These are phyloP conservation scores for Aspidoscelis tigris DNA, from an alignment of 2,113 vertebrate genomes.

Conservation along the genomic window DNA sequence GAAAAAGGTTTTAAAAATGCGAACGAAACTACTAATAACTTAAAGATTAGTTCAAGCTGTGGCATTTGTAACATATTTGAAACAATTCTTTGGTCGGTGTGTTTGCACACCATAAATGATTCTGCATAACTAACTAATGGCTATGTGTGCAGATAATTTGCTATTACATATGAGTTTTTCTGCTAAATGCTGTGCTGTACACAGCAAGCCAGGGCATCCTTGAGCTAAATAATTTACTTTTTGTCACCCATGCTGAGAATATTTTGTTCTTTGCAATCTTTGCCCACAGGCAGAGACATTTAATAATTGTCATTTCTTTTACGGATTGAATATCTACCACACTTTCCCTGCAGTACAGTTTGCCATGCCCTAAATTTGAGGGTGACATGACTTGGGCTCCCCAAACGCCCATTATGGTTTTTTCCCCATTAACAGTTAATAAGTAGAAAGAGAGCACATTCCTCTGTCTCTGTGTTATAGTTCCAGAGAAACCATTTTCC, in stretches of 20 bases:
- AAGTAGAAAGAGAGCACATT: conserved; percentile 15
- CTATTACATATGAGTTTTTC: not conserved
- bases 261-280: conserved; percentile 46
- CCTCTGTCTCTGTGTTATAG: not conserved
- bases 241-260: conserved; percentile 41
- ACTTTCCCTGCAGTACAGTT: conserved; percentile 38
- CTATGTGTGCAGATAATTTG: conserved; percentile 41
- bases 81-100: not conserved
- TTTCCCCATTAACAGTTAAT: conserved; percentile 14
- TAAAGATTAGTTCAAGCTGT: not conserved
- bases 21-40: not conserved
- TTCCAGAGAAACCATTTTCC: conserved; percentile 23
- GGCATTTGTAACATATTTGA: conserved; percentile 2
- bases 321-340: conserved; percentile 17
- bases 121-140: conserved; percentile 15
- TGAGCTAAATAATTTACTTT: conserved; percentile 54
- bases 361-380: not conserved
- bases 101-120: conserved; percentile 10
- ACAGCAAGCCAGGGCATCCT: conserved; percentile 22
- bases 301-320: conserved; percentile 61
- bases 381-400: not conserved
- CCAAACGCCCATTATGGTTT: not conserved
- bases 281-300: conserved; percentile 28
- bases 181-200: conserved; percentile 43
- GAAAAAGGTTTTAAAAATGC: not conserved